Conservation (phyloP, 2,888 invertebrate species). For the Thereva nobilitata region DNA sequence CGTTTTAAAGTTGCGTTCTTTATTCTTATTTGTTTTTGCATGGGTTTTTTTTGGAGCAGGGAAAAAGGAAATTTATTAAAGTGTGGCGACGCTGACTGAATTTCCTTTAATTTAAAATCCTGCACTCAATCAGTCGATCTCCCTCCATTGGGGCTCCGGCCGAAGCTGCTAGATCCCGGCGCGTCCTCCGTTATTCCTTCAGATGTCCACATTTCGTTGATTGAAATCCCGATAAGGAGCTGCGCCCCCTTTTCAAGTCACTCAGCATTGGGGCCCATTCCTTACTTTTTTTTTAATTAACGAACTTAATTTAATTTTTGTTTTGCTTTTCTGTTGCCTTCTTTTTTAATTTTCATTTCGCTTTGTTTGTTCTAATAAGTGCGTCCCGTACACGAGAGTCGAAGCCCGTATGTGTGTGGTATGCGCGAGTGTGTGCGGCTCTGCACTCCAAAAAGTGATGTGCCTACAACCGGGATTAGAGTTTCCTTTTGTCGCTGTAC, state of each 20-base stretch:
- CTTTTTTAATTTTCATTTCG: slow-evolving; percentile 29
- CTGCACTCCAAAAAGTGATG: slow-evolving; percentile 1
- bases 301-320: slow-evolving; percentile 38
- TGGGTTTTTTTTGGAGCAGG: no score
- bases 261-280: slow-evolving; percentile 1
- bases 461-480: slow-evolving; percentile 19
- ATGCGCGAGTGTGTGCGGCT: background rate
- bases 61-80: no score
- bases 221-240: slow-evolving; percentile 31
- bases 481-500: slow-evolving; percentile 28
- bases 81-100: no score
- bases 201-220: slow-evolving; percentile 31
- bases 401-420: slow-evolving; percentile 13
- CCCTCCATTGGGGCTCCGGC: no score
- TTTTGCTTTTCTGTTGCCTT: slow-evolving; percentile 28
- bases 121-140: no score
- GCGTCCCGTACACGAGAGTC: background rate
- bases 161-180: no score
- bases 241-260: slow-evolving; percentile 17
- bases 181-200: slow-evolving; percentile 17
- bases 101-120: no score
- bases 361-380: slow-evolving; percentile 32
- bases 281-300: slow-evolving; percentile 35
- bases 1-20: no score
- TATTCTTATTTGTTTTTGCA: no score